Base-by-base conservation (phyloP, 2,888 invertebrate species). In the Ormia ochracea region DNA sequence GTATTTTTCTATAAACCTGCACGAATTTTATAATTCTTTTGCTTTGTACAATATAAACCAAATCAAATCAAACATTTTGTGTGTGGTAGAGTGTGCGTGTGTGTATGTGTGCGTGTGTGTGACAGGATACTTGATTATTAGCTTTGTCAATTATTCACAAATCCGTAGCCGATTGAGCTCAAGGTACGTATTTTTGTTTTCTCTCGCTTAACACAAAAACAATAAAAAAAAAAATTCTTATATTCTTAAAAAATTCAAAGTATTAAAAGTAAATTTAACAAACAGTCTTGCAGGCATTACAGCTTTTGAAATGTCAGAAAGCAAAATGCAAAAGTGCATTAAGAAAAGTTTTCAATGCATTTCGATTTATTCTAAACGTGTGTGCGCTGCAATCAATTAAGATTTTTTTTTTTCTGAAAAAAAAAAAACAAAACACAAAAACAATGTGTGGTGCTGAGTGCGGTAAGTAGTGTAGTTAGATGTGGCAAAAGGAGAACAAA, bases 81-180 rank as follows among this genome's bases (percentile, higher is more conserved):
- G 59, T 31, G 48, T n/a, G n/a, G n/a, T n/a, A n/a, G n/a, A n/a
- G n/a, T n/a, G n/a, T n/a, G n/a, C n/a, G n/a, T n/a, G n/a, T n/a
- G n/a, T n/a, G n/a, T n/a, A n/a, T n/a, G n/a, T n/a, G n/a, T n/a
- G n/a, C n/a, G n/a, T 43, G 17, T 61, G 14, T 68, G 38, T 69
- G 31, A 10, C 58, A 66, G 19, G 6, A 63, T 23, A 52, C 48
- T 56, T 48, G 63, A 59, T 79, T 63, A 81, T 81, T 81, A 81
- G 81, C 81, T 81, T 81, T 79, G 81, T 61, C 81, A 81, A 76
- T 73, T 73, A 36, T 58, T 28, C 9, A 14, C 38, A 5, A 65
- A 56, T 48, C 21, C 45, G 12, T 48, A 48, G 48, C 21, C 7
- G 2, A 21, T 21, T n/a, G 45, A 52, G 36, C 26, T 77, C 70